Conservation (phyloP, 2,797 vertebrate genomes). For the Platalea minor region DNA sequence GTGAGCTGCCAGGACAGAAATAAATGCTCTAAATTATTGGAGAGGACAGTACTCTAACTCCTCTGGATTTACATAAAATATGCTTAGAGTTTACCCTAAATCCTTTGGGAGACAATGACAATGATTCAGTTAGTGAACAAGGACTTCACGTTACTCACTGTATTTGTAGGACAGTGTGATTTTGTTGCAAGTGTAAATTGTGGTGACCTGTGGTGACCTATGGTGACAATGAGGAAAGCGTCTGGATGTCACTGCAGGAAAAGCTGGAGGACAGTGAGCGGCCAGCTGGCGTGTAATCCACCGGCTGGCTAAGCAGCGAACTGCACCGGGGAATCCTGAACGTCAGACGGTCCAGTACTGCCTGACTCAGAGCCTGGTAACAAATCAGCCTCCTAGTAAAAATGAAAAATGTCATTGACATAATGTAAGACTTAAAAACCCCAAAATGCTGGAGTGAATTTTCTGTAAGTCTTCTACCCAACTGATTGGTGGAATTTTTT, state of each 20-base stretch:
- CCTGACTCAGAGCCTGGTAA: background rate
- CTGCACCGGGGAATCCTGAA: background rate
- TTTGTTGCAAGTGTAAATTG: background rate
- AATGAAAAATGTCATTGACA: background rate
- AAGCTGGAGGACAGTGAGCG: background rate
- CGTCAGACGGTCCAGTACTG: fast-evolving
- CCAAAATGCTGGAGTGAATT: background rate
- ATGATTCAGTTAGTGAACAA: background rate
- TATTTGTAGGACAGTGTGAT: background rate
- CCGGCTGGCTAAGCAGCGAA: background rate
- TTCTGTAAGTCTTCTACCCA: background rate
- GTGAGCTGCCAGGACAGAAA: background rate
- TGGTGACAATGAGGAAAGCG: background rate
- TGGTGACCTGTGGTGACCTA: background rate
- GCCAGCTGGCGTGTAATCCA: background rate
- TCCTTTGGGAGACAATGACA: background rate
- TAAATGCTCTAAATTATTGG: background rate
- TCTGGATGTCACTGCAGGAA: background rate
- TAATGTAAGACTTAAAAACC: background rate
- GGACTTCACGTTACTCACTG: fast-evolving
- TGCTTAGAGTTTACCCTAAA: background rate
- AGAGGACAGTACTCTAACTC: background rate
- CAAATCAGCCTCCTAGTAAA: background rate
- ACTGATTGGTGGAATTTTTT: background rate
- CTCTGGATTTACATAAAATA: background rate